phyloP scores from a whole-genome alignment of 2,113 vertebrate genomes.

The Irena cyanogastra region DNA sequence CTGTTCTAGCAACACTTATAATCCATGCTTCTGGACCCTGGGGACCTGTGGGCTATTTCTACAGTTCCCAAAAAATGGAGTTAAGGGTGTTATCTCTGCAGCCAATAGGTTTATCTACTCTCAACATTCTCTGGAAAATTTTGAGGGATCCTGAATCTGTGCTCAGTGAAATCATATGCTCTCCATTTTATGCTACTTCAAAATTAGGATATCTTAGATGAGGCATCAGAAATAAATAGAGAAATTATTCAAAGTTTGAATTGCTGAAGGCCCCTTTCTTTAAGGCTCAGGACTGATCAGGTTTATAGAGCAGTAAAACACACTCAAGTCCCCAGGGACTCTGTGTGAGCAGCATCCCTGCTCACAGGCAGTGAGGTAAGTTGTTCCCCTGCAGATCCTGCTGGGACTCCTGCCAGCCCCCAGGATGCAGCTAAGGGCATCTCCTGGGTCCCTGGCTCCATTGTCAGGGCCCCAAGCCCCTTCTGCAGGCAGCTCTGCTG shows the following conservation, averaged over 20 bases:
- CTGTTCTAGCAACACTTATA: background rate
- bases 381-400: fast-evolving
- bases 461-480: background rate
- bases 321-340: fast-evolving
- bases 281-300: background rate
- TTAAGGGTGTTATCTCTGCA: background rate
- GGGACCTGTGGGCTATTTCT: background rate
- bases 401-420: fast-evolving
- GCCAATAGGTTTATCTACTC: background rate
- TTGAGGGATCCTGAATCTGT: background rate
- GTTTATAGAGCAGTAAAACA: fast-evolving
- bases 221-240: background rate
- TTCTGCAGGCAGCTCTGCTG: background rate
- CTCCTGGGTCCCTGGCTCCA: fast-evolving
- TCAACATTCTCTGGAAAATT: background rate
- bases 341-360: fast-evolving
- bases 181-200: background rate
- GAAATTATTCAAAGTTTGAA: background rate
- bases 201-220: background rate
- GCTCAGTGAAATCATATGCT: background rate
- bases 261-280: background rate
- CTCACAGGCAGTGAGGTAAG: fast-evolving
- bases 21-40: background rate
- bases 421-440: fast-evolving
- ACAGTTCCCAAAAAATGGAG: background rate